phyloP scores from a whole-genome alignment of 2,888 invertebrate genomes.

The Elgonia sp. region DNA sequence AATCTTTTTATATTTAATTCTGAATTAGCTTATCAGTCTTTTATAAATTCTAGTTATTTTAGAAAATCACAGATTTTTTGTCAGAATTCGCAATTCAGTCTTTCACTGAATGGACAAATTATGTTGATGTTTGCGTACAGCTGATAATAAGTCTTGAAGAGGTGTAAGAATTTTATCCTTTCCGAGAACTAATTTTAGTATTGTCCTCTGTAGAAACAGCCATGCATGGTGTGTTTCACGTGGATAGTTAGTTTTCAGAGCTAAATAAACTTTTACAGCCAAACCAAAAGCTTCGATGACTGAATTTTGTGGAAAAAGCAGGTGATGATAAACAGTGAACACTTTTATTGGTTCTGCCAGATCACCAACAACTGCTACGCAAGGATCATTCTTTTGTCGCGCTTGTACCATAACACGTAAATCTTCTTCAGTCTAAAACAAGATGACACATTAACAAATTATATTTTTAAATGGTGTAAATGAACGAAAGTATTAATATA shows the following conservation, averaged over 20 bases:
- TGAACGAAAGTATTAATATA: slow-evolving; percentile 4
- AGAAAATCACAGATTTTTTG: too few species aligned
- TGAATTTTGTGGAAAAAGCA: slow-evolving; percentile 2
- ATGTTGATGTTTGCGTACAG: slow-evolving; percentile 3
- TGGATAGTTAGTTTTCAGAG: slow-evolving; percentile 29
- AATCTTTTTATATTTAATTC: too few species aligned
- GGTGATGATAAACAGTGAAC: slow-evolving; percentile 13
- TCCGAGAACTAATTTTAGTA: slow-evolving; percentile 8
- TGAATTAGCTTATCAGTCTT: too few species aligned
- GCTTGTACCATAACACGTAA: neutral
- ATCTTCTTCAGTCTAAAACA: slow-evolving; percentile 38
- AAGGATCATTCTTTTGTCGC: slow-evolving; percentile 8
- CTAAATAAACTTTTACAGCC: slow-evolving; percentile 39
- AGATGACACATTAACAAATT: too few species aligned
- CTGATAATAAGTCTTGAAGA: slow-evolving; percentile 15
- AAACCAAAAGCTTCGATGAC: slow-evolving; percentile 13
- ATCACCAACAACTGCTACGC: slow-evolving; percentile 28
- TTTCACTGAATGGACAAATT: too few species aligned
- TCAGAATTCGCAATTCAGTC: too few species aligned
- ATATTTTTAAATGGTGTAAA: neutral
- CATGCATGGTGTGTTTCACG: slow-evolving; percentile 10
- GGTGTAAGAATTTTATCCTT: slow-evolving; percentile 2
- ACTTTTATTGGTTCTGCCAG: neutral
- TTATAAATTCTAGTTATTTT: too few species aligned
- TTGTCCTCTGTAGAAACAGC: slow-evolving; percentile 20